These are phyloP conservation scores for Heterodera carotae DNA, from an alignment of 1,140 invertebrate genomes.

Conservation along the genomic window DNA sequence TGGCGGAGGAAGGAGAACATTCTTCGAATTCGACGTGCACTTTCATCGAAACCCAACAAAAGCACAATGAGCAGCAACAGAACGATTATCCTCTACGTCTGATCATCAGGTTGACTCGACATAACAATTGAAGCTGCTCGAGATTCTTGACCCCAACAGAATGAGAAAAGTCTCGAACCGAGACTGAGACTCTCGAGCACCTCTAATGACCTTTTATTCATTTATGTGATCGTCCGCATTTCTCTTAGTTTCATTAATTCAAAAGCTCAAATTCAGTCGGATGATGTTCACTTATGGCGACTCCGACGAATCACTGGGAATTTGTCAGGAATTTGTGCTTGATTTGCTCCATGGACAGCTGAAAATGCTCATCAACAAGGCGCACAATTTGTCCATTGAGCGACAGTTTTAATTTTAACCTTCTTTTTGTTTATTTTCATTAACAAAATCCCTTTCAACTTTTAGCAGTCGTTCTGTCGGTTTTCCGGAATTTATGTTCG, in stretches of 20 bases:
- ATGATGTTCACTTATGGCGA: conserved; percentile 45
- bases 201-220: too few species aligned
- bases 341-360: conserved; percentile 28
- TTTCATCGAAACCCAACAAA: background rate
- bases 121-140: too few species aligned
- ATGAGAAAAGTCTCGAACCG: too few species aligned
- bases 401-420: conserved; percentile 11
- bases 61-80: background rate
- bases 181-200: too few species aligned
- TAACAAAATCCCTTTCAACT: background rate
- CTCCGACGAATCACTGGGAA: conserved; percentile 22
- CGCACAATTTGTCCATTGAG: background rate
- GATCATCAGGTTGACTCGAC: background rate
- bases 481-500: conserved; percentile 28
- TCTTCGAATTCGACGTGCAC: background rate
- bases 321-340: conserved; percentile 34
- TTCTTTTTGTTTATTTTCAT: conserved; percentile 17
- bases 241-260: background rate
- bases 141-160: too few species aligned
- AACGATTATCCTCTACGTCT: conserved; percentile 1
- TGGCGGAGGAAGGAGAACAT: conserved; percentile 4
- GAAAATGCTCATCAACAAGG: conserved; percentile 30
- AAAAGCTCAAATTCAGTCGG: background rate
- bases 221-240: too few species aligned
- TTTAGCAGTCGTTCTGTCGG: conserved; percentile 27